Evolutionary conservation across 2,797 vertebrate genomes (phyloP).

Genomic region (Sebastes alutus): DNA sequence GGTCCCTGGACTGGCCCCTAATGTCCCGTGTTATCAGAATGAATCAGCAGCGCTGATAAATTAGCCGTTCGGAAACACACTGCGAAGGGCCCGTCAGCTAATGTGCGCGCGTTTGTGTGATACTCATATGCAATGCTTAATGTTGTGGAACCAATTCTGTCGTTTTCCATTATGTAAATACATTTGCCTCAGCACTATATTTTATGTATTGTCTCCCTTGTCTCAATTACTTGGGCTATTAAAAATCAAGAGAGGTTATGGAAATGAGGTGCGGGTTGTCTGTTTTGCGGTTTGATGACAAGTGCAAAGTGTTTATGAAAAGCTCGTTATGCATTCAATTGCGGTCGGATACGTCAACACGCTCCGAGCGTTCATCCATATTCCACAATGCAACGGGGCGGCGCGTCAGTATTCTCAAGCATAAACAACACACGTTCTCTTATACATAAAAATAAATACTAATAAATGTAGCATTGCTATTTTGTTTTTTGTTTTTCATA

Average conservation of each 20-base stretch:
- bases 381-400: conserved; percentile 59
- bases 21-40: conserved; percentile 78
- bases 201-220: conserved; percentile 84
- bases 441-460: conserved; percentile 23
- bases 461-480: neutral
- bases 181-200: conserved; percentile 84
- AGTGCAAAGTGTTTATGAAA: conserved; percentile 73
- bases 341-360: conserved; percentile 59
- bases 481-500: conserved; percentile 5
- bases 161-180: conserved; percentile 89
- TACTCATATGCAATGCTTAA: conserved; percentile 85
- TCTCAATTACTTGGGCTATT: conserved; percentile 86
- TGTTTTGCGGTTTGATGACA: conserved; percentile 72
- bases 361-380: conserved; percentile 68
- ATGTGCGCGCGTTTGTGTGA: conserved; percentile 65
- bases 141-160: conserved; percentile 88
- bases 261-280: conserved; percentile 73
- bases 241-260: conserved; percentile 81
- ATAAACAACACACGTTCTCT: conserved; percentile 20
- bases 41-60: conserved; percentile 83
- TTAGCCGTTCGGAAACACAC: conserved; percentile 70
- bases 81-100: conserved; percentile 70
- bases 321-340: conserved; percentile 68
- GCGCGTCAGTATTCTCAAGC: conserved; percentile 33
- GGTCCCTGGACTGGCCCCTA: conserved; percentile 66